Conservation (phyloP, 2,113 vertebrate species). For the Vanacampus margaritifer region DNA sequence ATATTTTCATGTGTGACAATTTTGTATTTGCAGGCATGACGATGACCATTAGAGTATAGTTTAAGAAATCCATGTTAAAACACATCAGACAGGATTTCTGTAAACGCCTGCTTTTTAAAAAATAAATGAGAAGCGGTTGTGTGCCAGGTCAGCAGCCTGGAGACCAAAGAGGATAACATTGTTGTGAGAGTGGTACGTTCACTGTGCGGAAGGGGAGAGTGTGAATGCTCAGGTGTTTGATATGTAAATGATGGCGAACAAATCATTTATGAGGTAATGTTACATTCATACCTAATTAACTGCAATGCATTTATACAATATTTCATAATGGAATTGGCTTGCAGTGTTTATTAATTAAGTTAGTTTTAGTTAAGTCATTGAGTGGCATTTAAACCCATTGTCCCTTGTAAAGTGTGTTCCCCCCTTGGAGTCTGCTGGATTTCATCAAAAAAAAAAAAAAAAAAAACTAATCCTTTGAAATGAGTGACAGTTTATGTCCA, state of each 20-base stretch:
- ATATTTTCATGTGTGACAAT: neutral
- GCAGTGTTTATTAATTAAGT: no score
- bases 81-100: constrained; percentile 3
- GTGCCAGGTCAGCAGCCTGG: constrained; percentile 47
- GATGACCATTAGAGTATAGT: neutral
- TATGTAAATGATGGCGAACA: constrained; percentile 37
- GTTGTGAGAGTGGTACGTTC: constrained; percentile 4
- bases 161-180: constrained; percentile 37
- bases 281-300: constrained; percentile 4
- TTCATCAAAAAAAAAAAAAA: neutral
- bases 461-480: neutral
- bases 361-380: no score
- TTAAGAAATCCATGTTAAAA: constrained; percentile 19
- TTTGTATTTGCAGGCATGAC: neutral
- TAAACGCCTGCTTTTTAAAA: constrained; percentile 23
- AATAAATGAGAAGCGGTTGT: constrained; percentile 34
- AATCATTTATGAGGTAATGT: constrained; percentile 42
- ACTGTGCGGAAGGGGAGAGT: constrained; percentile 8
- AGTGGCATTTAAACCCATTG: neutral
- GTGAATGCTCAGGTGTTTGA: constrained; percentile 17
- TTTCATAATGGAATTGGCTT: neutral
- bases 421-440: neutral
- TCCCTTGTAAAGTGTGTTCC: neutral
- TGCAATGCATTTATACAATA: neutral
- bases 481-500: neutral